Conservation (phyloP, 1,140 invertebrate genomes). For the Mizuhopecten yessoensis region DNA sequence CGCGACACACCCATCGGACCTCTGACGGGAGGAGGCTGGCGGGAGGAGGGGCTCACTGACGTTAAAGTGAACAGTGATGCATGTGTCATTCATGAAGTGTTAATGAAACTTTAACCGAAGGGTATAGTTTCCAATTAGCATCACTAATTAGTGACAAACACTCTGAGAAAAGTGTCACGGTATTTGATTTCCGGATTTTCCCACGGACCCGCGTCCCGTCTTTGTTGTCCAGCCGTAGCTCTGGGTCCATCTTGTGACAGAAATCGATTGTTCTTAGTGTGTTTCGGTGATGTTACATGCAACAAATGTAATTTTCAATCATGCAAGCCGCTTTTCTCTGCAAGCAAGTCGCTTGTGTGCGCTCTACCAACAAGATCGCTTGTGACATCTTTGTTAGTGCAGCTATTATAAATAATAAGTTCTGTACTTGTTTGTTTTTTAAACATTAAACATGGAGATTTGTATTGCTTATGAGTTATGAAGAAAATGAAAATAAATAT, state of each 20-base stretch:
- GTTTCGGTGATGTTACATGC: too few relatives aligned
- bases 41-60: neutral
- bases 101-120: slow-evolving; percentile 26
- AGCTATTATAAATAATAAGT: too few relatives aligned
- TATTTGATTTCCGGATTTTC: neutral
- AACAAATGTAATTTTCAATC: too few relatives aligned
- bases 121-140: slow-evolving; percentile 38
- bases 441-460: too few relatives aligned
- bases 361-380: too few relatives aligned
- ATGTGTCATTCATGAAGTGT: neutral
- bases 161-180: neutral
- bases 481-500: too few relatives aligned
- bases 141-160: slow-evolving; percentile 35
- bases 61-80: neutral
- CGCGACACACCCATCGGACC: neutral
- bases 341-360: too few relatives aligned
- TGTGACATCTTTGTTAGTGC: too few relatives aligned
- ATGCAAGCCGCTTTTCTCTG: too few relatives aligned
- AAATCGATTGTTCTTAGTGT: neutral
- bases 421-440: too few relatives aligned
- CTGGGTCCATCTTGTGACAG: neutral
- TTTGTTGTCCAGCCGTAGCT: neutral
- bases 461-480: too few relatives aligned
- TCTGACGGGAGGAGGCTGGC: neutral
- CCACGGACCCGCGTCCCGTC: neutral